Evolutionary conservation across 2,797 vertebrate genomes (phyloP), one percentile per base, ranked within the genome.

Genomic region (Oreochromis grahami): DNA sequence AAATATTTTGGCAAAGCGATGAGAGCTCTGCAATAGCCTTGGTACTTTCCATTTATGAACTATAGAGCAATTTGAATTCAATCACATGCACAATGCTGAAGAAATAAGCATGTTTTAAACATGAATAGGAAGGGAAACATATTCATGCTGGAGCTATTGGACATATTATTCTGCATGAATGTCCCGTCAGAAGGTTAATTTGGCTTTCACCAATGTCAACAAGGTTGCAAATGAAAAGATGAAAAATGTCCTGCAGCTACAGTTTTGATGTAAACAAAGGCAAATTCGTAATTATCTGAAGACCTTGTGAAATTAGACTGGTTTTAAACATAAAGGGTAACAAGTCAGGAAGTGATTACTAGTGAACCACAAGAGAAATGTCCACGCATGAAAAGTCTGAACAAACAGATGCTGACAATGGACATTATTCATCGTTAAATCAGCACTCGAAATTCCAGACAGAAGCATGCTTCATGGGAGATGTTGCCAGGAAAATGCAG

Each of bases 401-500:
- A 65, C 10, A 32, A 21, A 36, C 45, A 78, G 60, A 79, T 60
- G 50, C 80, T 77, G 48, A 60, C 50, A 85, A 79, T 7, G 45
- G 34, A 63, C 65, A 74, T 34, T 17, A 43, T 21, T 56, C 36
- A 24, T 32, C 24, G 6, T 74, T 24, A 74, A 50, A 32, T 74
- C 26, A 32, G 26, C 26, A n/a, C 26, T 74, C 4, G 1, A 32
- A 50, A 78, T 17, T 55, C 8, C 74, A 81, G 48, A 56, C 78
- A 77, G 56, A 86, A 84, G 43, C 81, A 60, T 17, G 77, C 77
- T 83, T 58, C 14, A 80, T 34, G 81, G 56, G 83, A 70, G 84
- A 65, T 36, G 5, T 78, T 84, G 88, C 83, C 79, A 87, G 79
- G 82, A 88, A 89, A 86, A 90, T 51, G 72, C 72, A 56, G 77